phyloP scores from a whole-genome alignment of 1,140 invertebrate species.

The Papilio polyxenes region DNA sequence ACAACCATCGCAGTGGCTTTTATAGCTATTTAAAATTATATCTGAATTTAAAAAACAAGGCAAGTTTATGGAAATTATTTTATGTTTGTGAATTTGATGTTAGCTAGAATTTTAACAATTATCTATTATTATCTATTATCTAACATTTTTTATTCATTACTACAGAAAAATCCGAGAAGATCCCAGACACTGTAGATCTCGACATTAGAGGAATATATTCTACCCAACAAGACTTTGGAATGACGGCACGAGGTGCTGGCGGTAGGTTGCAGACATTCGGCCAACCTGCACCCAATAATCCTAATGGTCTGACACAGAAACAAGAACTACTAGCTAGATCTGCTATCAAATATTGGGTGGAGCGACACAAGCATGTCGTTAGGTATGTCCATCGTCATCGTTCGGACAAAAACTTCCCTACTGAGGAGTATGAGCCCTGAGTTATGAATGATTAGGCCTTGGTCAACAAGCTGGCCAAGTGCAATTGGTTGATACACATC shows the following conservation, averaged over 20 bases:
- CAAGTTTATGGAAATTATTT: neutral
- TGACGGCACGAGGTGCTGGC: conserved; percentile 85
- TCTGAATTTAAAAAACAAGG: neutral
- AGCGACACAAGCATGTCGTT: conserved; percentile 91
- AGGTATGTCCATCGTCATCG: conserved; percentile 79
- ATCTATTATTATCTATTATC: no score
- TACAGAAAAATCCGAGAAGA: conserved; percentile 77
- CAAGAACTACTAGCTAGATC: conserved; percentile 90
- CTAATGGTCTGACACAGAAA: conserved; percentile 89
- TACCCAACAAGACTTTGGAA: conserved; percentile 88
- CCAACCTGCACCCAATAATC: conserved; percentile 80
- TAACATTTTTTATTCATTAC: neutral
- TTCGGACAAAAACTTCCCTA: no score
- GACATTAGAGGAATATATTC: conserved; percentile 88
- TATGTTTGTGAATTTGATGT: neutral
- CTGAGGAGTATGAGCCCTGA: no score
- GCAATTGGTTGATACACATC: no score
- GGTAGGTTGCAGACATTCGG: conserved; percentile 84
- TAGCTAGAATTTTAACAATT: no score
- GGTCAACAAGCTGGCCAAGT: no score
- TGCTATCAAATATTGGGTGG: conserved; percentile 93
- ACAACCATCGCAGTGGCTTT: no score
- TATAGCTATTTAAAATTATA: neutral
- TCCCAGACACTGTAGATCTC: conserved; percentile 79
- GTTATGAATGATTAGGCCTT: no score